Evolutionary conservation across 1,140 invertebrate species (phyloP).

Genomic region (Zophobas atratus): DNA sequence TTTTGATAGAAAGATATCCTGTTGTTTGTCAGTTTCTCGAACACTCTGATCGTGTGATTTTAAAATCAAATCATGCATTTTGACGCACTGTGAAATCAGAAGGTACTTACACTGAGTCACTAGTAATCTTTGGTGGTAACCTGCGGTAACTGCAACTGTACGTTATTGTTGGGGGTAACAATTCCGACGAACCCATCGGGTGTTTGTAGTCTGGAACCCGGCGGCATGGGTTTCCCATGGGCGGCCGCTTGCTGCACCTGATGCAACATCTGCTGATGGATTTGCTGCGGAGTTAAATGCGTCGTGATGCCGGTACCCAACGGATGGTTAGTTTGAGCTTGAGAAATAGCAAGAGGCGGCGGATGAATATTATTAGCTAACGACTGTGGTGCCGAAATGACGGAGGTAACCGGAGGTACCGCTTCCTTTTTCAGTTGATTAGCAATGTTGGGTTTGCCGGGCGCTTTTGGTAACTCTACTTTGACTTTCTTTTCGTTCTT

Average conservation of each 20-base stretch:
- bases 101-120: conserved; percentile 57
- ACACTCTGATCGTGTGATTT: too few species aligned
- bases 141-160: conserved; percentile 74
- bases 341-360: conserved; percentile 55
- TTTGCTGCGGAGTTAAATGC: conserved; percentile 60
- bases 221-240: conserved; percentile 73
- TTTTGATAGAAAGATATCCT: too few species aligned
- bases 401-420: conserved; percentile 14
- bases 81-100: neutral
- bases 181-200: conserved; percentile 77
- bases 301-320: conserved; percentile 33
- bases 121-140: conserved; percentile 67
- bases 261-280: conserved; percentile 68
- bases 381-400: conserved; percentile 3
- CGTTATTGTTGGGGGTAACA: conserved; percentile 76
- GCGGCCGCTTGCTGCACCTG: conserved; percentile 74
- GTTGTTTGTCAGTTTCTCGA: too few species aligned
- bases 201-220: conserved; percentile 74
- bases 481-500: conserved; percentile 72
- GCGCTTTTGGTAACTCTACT: conserved; percentile 21
- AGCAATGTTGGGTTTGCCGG: conserved; percentile 1
- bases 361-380: conserved; percentile 44
- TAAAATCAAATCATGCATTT: too few species aligned
- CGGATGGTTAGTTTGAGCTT: conserved; percentile 49
- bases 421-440: conserved; percentile 50